Conservation (phyloP, 2,888 invertebrate genomes). For the Seladonia tumulorum region DNA sequence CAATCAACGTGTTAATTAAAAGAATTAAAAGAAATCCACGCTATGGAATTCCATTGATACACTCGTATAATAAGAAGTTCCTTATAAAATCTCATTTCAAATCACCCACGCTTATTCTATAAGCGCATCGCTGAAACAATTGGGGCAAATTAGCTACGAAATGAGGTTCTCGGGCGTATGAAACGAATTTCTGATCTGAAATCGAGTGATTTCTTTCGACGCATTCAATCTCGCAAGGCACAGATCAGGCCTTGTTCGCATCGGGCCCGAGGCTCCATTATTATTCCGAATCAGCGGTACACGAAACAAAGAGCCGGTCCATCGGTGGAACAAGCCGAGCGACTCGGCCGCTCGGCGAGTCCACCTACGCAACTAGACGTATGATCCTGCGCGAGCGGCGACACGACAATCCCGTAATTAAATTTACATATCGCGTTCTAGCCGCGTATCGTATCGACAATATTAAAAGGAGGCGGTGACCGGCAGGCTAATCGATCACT, state of each 20-base stretch:
- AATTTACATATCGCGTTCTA: constrained; percentile 34
- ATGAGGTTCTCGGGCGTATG: too few species aligned
- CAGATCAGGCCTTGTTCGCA: background rate
- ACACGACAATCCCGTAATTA: constrained; percentile 28
- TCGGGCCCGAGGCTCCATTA: background rate
- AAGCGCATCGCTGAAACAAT: background rate
- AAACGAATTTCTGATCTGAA: background rate
- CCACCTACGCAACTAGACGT: constrained; percentile 24
- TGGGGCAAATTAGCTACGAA: too few species aligned
- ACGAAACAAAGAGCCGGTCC: background rate
- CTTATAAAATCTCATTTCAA: too few species aligned
- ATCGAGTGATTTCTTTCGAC: background rate
- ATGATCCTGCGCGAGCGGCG: constrained; percentile 19
- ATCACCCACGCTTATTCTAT: background rate
- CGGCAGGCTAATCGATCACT: constrained; percentile 31
- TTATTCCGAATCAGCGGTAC: constrained; percentile 12
- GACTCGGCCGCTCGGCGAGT: background rate
- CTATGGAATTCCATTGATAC: background rate
- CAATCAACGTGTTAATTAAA: too few species aligned
- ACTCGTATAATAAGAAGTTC: background rate
- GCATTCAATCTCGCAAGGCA: background rate
- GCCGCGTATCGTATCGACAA: constrained; percentile 18
- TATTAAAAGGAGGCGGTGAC: constrained; percentile 30
- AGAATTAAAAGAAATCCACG: too few species aligned
- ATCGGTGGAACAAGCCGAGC: background rate